These are phyloP conservation scores for Toxotes lorentzi DNA, from an alignment of 2,797 vertebrate genomes.

Conservation along the genomic window DNA sequence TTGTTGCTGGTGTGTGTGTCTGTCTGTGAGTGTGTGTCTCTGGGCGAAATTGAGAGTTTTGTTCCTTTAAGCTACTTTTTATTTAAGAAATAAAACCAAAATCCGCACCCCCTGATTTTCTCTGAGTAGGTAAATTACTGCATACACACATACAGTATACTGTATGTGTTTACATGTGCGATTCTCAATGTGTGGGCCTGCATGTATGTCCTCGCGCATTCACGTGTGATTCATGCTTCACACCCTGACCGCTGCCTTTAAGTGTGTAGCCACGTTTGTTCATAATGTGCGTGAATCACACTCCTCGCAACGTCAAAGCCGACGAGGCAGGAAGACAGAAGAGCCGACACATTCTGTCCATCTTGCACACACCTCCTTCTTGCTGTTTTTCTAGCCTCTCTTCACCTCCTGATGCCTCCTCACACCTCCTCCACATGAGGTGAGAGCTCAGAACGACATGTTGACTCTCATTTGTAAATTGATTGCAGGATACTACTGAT, in stretches of 20 bases:
- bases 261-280: neutral
- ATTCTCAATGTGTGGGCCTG: neutral
- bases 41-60: neutral
- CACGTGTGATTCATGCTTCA: constrained; percentile 53
- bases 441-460: constrained; percentile 61
- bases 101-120: neutral
- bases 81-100: neutral
- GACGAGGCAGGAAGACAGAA: constrained; percentile 25
- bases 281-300: constrained; percentile 51
- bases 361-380: constrained; percentile 58
- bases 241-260: constrained; percentile 55
- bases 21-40: neutral
- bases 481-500: constrained; percentile 9
- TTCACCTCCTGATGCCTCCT: constrained; percentile 62
- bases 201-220: constrained; percentile 27
- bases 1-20: neutral
- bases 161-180: constrained; percentile 13
- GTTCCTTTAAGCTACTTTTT: constrained; percentile 1
- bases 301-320: constrained; percentile 37
- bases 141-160: neutral
- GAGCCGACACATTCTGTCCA: constrained; percentile 64
- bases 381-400: constrained; percentile 60
- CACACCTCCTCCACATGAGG: constrained; percentile 70
- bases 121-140: neutral
- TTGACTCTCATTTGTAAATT: constrained; percentile 50